Base-by-base conservation (phyloP, 35 echinoderm and acorn worm species). In the Eucidaris tribuloides region DNA sequence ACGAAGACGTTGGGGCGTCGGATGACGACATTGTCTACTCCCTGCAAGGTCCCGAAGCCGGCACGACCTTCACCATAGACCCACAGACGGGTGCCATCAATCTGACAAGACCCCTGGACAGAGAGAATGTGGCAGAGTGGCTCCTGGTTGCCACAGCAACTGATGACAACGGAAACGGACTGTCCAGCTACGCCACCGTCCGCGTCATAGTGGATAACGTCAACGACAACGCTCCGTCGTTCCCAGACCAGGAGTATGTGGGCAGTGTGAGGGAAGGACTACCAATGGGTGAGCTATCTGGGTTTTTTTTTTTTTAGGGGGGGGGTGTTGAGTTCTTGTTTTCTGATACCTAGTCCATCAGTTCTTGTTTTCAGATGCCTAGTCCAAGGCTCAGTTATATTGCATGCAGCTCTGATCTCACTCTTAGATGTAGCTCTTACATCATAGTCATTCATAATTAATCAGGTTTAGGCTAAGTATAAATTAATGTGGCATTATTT, bases 221-320 rank as follows among this genome's bases (percentile, higher is more conserved):
- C 17, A 97, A 97, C 29, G 94, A 97, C 45, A 89, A 89, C 55
- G 44, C 1, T 3, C 94, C 94, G 3, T 34, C 46, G 1, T 92
- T 97, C 76, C 84, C 81, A 2, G 68, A 81, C 27, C 85, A 71
- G 20, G 85, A 84, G 42, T 97, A 92, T 23, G 60, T 65, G 18
- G 94, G 94, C 13, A 64, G 49, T 48, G 82, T 97, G 5, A 42
- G 77, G 18, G 94, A 97, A 48, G 59, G 89, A 42, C 46, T 76
- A 9, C 54, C 42, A 0, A 31, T 23, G 43, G 79, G 94, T 97
- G 83, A 74, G 81, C n/a, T n/a, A n/a, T n/a, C n/a, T n/a, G n/a
- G n/a, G n/a, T n/a, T 81, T 18, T 25, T 40, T 37, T 9, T 42
- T 62, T 17, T 79, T 61, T 17, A 78, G n/a, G n/a, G n/a, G n/a